Evolutionary conservation across 2,888 invertebrate genomes (phyloP).

Genomic region (Platyscelio sp.): DNA sequence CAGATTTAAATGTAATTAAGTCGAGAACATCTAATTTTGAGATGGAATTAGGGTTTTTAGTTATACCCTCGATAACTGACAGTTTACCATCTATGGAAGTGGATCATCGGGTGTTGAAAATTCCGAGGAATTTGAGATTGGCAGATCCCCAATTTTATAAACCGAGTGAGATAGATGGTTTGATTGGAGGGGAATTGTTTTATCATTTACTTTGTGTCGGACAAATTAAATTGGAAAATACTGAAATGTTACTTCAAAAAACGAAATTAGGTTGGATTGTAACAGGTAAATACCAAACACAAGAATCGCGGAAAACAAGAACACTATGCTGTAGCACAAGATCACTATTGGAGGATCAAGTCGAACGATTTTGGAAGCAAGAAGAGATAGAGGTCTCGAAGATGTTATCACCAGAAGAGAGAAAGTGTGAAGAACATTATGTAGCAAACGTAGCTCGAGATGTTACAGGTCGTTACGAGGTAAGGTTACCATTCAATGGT

Average conservation of each 20-base stretch:
- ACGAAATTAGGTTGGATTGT: slow-evolving; percentile 66
- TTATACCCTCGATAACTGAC: slow-evolving; percentile 4
- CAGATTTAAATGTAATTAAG: too few relatives aligned
- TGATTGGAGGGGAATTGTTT: slow-evolving; percentile 60
- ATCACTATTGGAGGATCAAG: slow-evolving; percentile 4
- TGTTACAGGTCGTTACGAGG: neutral
- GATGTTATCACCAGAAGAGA: slow-evolving; percentile 14
- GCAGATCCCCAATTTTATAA: slow-evolving; percentile 60
- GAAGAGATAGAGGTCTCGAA: slow-evolving; percentile 10
- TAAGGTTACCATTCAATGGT: slow-evolving; percentile 31
- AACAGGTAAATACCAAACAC: slow-evolving; percentile 18
- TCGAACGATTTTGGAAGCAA: slow-evolving; percentile 26
- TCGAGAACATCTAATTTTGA: slow-evolving; percentile 2
- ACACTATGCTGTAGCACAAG: neutral
- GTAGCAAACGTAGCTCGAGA: neutral
- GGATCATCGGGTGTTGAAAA: neutral
- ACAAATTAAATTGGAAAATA: slow-evolving; percentile 31
- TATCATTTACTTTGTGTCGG: slow-evolving; percentile 54
- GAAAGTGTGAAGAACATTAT: slow-evolving; percentile 29
- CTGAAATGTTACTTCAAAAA: slow-evolving; percentile 46
- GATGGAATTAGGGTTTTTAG: neutral
- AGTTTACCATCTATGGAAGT: neutral
- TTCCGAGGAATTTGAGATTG: slow-evolving; percentile 45
- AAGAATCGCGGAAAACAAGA: neutral
- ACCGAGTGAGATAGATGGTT: slow-evolving; percentile 47